Evolutionary conservation across 2,888 invertebrate species (phyloP).

Genomic region (Syrphus vitripennis): DNA sequence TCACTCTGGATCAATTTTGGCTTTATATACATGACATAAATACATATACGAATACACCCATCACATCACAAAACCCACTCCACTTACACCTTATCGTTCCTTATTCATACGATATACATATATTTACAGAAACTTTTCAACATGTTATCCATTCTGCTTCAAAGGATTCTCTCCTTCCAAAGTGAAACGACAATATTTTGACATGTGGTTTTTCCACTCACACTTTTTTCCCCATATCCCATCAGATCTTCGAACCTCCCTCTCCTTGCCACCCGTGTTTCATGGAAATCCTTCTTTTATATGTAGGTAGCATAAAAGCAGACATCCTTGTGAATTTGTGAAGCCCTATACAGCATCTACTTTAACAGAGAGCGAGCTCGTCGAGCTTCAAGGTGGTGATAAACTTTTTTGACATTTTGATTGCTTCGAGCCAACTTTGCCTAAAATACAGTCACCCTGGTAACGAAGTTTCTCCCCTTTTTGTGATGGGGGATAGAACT

Average conservation of each 20-base stretch:
- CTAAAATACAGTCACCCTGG: constrained; percentile 39
- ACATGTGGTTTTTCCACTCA: constrained; percentile 41
- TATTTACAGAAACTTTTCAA: constrained; percentile 36
- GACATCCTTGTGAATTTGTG: constrained; percentile 28
- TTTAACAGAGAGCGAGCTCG: neutral
- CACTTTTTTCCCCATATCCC: neutral
- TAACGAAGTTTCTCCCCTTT: neutral
- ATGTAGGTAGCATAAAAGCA: neutral
- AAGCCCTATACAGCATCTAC: neutral
- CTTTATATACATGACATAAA: neutral
- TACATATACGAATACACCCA: neutral
- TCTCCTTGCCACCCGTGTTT: neutral
- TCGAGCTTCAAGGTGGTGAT: constrained; percentile 32
- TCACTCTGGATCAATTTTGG: constrained; percentile 1
- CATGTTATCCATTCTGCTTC: constrained; percentile 40
- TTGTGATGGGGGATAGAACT: neutral
- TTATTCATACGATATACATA: too few species aligned
- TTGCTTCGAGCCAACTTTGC: constrained; percentile 58
- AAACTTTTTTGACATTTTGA: constrained; percentile 50
- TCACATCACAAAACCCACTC: neutral
- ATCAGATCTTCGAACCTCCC: neutral
- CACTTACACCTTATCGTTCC: neutral
- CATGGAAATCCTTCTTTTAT: neutral
- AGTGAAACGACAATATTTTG: constrained; percentile 51
- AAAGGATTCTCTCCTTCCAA: constrained; percentile 5